Percentiles rank a stretch among this genome's conserved stretches.
Evolutionary conservation across 2,113 vertebrate species (phyloP).

Genomic region (Plecotus auritus): DNA sequence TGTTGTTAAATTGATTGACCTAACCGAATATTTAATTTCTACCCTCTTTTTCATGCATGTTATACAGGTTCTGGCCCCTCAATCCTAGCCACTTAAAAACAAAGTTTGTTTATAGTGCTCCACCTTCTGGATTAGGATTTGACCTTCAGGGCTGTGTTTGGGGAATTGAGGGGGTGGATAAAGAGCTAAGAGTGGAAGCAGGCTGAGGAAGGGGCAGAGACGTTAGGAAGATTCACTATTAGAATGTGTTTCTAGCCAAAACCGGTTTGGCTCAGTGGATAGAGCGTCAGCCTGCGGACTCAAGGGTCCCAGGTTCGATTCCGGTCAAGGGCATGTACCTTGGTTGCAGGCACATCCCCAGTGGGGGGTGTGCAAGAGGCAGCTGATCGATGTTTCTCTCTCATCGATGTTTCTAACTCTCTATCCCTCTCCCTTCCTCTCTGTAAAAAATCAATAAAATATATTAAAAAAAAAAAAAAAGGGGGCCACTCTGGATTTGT

Average conservation of each 20-base stretch:
- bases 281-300: no score
- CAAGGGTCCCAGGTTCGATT: no score
- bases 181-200: not conserved
- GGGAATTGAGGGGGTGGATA: not conserved
- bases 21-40: not conserved
- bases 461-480: no score
- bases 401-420: no score
- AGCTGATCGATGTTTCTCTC: no score
- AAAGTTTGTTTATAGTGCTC: not conserved
- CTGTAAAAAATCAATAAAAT: no score
- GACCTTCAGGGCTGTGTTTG: not conserved
- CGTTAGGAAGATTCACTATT: not conserved
- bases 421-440: no score
- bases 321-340: no score
- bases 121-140: not conserved
- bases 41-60: not conserved
- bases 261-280: no score
- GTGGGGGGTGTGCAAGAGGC: no score
- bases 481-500: no score
- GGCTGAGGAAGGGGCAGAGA: not conserved
- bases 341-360: no score
- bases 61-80: not conserved
- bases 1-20: not conserved
- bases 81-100: not conserved
- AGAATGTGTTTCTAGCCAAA: conserved; percentile 21